Evolutionary conservation across 2,888 invertebrate genomes (phyloP), one percentile per base, ranked within the genome.

Genomic region (Nomada goodeniana): DNA sequence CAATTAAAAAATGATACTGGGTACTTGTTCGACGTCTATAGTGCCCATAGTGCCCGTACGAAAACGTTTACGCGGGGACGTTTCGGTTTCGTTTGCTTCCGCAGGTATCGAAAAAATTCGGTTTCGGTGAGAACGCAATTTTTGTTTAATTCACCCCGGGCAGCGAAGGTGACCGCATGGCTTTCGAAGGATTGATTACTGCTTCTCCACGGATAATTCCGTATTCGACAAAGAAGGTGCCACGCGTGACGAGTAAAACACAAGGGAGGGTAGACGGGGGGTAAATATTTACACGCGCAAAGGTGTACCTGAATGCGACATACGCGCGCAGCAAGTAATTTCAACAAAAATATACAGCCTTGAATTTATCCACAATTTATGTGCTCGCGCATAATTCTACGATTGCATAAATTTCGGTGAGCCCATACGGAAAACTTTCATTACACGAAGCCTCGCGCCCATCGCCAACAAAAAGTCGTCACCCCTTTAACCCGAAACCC

Each of bases 241-340:
- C 11, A 42, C 55, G 68, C 42, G 68, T 55, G 55, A 55, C 42
- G 42, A 68, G 55, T 42, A 55, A 68, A 10, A 42, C 23, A 55
- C 36, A 55, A 68, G 23, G 42, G 53, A 55, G 42, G 55, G 42
- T 42, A 55, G 42, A 10, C 0, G 53, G 18, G 23, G 23, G 7
- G 67, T 36, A 36, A 53, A 23, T 11, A 42, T 36, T 36, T 36
- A 36, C 36, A 36, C 36, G 36, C 0, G 36, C 36, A 7, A 36
- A 7, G 36, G 36, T 36, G 36, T 36, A 36, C 36, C 36, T 7
- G 0, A 11, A 11, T 42, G 11, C 13, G 55, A 5, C 53, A 7
- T 36, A 36, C 36, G 36, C 0, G 7, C 36, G 5, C 36, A 36
- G 36, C 36, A 36, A 36, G 5, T 36, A 36, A 36, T 7, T 36